These are phyloP conservation scores for Triplophysa bombifrons DNA, from an alignment of 2,797 vertebrate genomes.

Conservation along the genomic window DNA sequence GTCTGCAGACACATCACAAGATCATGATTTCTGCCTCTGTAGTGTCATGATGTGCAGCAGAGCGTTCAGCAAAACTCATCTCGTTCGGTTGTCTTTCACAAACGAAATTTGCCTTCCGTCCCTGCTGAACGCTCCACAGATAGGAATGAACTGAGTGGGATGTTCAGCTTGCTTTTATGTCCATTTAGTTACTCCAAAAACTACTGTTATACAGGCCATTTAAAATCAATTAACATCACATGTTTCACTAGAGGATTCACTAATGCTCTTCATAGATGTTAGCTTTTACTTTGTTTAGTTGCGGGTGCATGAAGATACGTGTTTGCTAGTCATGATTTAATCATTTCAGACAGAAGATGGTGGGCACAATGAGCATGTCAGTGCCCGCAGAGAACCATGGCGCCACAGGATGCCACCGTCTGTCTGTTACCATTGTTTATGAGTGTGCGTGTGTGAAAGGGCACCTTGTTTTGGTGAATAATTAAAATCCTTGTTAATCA, in stretches of 20 bases:
- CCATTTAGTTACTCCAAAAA: constrained; percentile 26
- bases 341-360: constrained; percentile 45
- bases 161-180: constrained; percentile 9
- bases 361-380: constrained; percentile 46
- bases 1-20: constrained; percentile 23
- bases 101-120: constrained; percentile 34
- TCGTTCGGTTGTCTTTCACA: constrained; percentile 34
- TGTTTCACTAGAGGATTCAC: constrained; percentile 1
- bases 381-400: constrained; percentile 44
- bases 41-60: constrained; percentile 30
- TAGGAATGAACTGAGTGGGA: constrained; percentile 8
- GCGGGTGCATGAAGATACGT: not conserved
- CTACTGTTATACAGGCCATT: constrained; percentile 8
- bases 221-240: constrained; percentile 25
- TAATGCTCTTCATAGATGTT: constrained; percentile 2
- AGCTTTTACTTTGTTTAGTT: not conserved
- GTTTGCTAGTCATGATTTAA: constrained; percentile 44
- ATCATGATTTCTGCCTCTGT: constrained; percentile 41
- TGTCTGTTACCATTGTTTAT: constrained; percentile 45
- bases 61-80: constrained; percentile 31
- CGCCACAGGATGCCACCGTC: constrained; percentile 47
- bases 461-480: constrained; percentile 59
- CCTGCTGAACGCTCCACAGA: constrained; percentile 6
- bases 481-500: constrained; percentile 61
- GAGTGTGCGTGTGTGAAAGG: constrained; percentile 47